Evolutionary conservation across 2,113 vertebrate species (phyloP).

Genomic region (Marmota monax): DNA sequence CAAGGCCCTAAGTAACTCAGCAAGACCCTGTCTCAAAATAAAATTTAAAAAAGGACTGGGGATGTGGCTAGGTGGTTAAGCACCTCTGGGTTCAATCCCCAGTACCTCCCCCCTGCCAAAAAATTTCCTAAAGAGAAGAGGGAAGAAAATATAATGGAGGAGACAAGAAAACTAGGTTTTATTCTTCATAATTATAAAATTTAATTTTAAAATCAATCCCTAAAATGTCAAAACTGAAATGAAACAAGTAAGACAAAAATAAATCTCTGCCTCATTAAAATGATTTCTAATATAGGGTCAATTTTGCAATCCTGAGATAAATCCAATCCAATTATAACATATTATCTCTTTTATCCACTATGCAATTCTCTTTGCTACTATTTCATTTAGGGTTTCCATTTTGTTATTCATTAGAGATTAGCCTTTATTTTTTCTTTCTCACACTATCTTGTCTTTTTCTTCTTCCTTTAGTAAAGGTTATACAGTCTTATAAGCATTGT

Average conservation of each 20-base stretch:
- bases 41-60: no score
- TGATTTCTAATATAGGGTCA: background rate
- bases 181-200: slow-evolving; percentile 23
- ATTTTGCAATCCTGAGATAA: background rate
- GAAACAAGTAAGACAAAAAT: slow-evolving; percentile 36
- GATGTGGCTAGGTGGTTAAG: no score
- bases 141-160: background rate
- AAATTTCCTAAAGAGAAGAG: background rate
- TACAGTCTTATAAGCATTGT: background rate
- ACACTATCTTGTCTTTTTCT: background rate
- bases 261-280: background rate
- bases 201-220: background rate
- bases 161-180: background rate
- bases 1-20: no score
- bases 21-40: no score
- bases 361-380: background rate
- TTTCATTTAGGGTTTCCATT: background rate
- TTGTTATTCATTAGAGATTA: background rate
- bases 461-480: background rate
- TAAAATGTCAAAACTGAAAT: slow-evolving; percentile 34
- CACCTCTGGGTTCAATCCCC: no score
- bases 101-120: no score
- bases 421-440: background rate
- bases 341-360: background rate
- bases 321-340: background rate